phyloP scores from a whole-genome alignment of 2,888 invertebrate genomes.

The Lissonota sp. region DNA sequence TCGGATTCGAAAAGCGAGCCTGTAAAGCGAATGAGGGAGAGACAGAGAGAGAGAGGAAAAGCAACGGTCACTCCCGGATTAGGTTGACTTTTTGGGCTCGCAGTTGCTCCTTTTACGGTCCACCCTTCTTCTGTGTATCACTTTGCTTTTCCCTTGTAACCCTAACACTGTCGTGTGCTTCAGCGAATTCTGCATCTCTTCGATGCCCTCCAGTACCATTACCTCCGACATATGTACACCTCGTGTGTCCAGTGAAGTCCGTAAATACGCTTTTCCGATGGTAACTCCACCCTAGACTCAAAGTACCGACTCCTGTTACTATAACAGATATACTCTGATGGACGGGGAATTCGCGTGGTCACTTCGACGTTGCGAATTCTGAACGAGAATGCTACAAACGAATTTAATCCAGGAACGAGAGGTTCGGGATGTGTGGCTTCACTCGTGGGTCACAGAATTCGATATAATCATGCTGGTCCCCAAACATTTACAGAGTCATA shows the following conservation, averaged over 20 bases:
- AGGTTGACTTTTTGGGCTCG: constrained; percentile 67
- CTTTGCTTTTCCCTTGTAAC: constrained; percentile 10
- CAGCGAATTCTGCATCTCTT: constrained; percentile 45
- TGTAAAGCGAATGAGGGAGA: constrained; percentile 25
- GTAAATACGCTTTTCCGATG: constrained; percentile 45
- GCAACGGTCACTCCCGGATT: constrained; percentile 60
- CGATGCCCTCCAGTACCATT: constrained; percentile 23
- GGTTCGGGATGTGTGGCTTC: constrained; percentile 49
- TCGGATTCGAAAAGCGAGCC: constrained; percentile 62
- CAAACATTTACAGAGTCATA: constrained; percentile 8
- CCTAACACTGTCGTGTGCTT: constrained; percentile 19
- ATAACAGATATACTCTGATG: constrained; percentile 4
- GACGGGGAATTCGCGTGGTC: background rate
- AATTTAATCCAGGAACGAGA: constrained; percentile 63
- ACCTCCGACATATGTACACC: constrained; percentile 26
- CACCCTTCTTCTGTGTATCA: constrained; percentile 27
- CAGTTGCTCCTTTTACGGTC: constrained; percentile 46
- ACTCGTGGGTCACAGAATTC: constrained; percentile 12
- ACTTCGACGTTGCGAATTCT: constrained; percentile 52
- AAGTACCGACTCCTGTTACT: constrained; percentile 29
- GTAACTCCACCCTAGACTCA: constrained; percentile 4
- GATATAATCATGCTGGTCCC: constrained; percentile 11
- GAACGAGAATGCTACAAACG: constrained; percentile 60
- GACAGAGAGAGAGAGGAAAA: constrained; percentile 27
- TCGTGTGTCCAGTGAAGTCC: background rate